Percentiles rank a stretch among this genome's conserved stretches.
Conservation (phyloP, 2,113 vertebrate genomes). For the Cololabis saira region DNA sequence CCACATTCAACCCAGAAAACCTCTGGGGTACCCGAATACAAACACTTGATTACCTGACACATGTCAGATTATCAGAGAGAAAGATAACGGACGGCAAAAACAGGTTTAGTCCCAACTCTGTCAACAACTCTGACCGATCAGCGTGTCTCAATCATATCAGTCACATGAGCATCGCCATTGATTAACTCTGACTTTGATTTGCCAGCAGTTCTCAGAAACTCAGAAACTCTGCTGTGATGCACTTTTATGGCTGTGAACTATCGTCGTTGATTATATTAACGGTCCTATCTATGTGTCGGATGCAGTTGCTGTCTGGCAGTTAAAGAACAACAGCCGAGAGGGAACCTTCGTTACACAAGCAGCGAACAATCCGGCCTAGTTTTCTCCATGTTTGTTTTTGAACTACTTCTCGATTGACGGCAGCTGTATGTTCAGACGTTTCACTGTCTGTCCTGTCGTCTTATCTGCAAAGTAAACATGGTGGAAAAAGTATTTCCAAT, state of each 20-base stretch:
- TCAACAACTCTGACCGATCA: constrained; percentile 11
- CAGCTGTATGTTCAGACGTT: no score
- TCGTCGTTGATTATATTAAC: neutral
- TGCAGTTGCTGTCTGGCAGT: no score
- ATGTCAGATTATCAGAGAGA: neutral
- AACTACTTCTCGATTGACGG: no score
- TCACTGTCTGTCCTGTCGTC: no score
- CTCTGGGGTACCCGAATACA: no score
- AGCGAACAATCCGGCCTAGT: no score
- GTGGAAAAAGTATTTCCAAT: no score
- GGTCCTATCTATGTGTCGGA: neutral
- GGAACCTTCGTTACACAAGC: no score
- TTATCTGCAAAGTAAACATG: no score
- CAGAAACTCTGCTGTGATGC: neutral
- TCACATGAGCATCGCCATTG: constrained; percentile 45
- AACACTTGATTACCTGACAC: neutral
- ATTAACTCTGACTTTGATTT: constrained; percentile 34
- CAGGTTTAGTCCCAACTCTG: neutral
- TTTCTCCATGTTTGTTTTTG: no score
- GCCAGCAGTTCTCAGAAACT: constrained; percentile 7
- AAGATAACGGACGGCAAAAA: neutral
- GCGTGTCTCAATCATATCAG: constrained; percentile 39
- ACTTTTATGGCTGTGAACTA: neutral
- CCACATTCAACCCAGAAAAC: no score
- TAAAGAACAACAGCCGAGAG: no score